Evolutionary conservation across 2,113 vertebrate species (phyloP), one percentile per base, ranked within the genome.

Genomic region (Notarius lentiginosus): DNA sequence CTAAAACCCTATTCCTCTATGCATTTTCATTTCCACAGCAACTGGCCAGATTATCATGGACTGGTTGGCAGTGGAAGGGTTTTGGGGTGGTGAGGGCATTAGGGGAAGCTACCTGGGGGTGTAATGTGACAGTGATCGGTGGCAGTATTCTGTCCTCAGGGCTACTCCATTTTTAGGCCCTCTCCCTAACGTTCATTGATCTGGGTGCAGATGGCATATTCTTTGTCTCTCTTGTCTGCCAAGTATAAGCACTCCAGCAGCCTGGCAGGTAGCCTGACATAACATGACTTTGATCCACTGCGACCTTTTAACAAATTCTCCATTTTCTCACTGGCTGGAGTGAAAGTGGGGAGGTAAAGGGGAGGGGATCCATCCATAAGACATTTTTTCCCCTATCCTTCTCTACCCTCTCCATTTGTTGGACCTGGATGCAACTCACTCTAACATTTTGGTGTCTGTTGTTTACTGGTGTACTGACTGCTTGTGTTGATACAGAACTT

Each of bases 271-370:
- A 91, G 92, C 91, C 93, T 91, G 90, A 91, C 88, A 88, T 90
- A 91, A 90, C 92, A 87, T 88, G 92, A 94, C 93, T 94, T 92
- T 94, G 93, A 94, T 93, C 92, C 92, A 94, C 91, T 91, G 92
- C 87, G 91, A 94, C 94, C 93, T 95, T 94, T 94, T 91, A 94
- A 94, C 91, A 93, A 94, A 94, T 93, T 93, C 93, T 91, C 90
- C 83, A 92, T 92, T 94, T 94, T 92, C 93, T 92, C 90, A 85
- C 89, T 86, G 88, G 91, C 87, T 73, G 63, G 76, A 84, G 77
- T 68, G 70, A 86, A 86, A 90, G 89, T 88, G 90, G 90, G 90
- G 85, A 68, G 68, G 83, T 86, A 83, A 75, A 84, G 55, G 20
- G 11, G 24, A 75, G 6, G 86, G 53, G 61, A 83, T 66, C 70